These are phyloP conservation scores for Dasyurus viverrinus DNA, from an alignment of 2,113 vertebrate genomes.

Conservation along the genomic window DNA sequence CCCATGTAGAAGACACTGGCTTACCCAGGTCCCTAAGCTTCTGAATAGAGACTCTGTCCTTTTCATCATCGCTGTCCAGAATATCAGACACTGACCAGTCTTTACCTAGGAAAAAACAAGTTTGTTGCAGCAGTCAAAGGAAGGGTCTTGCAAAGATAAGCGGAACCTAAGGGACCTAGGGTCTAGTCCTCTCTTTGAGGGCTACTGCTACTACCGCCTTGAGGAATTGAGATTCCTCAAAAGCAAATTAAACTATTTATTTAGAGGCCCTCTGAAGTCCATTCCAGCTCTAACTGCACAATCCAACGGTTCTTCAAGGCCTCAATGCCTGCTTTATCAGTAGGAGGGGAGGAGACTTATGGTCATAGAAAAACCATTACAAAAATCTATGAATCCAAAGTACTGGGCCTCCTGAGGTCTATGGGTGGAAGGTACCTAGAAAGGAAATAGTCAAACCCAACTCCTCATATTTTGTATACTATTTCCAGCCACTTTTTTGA, in stretches of 20 bases:
- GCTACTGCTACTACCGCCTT: neutral
- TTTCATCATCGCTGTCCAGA: constrained; percentile 87
- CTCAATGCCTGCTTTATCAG: neutral
- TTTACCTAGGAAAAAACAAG: constrained; percentile 41
- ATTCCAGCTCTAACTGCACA: neutral
- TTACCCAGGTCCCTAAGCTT: constrained; percentile 91
- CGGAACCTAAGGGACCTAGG: neutral
- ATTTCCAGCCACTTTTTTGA: neutral
- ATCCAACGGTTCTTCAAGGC: neutral
- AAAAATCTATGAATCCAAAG: neutral
- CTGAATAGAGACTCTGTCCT: constrained; percentile 89
- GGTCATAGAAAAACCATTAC: neutral
- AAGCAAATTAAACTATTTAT: neutral
- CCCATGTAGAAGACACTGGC: neutral
- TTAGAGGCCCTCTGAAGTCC: neutral
- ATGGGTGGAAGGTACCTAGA: neutral
- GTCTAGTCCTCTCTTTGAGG: neutral
- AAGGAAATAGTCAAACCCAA: neutral
- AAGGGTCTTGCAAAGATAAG: neutral
- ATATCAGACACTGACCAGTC: constrained; percentile 84
- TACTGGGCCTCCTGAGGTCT: neutral
- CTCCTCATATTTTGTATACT: neutral
- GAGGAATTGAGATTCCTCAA: neutral
- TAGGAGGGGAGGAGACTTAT: neutral
- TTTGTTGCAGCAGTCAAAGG: neutral